Evolutionary conservation across 2,797 vertebrate genomes (phyloP).

Genomic region (Linurgus olivaceus): DNA sequence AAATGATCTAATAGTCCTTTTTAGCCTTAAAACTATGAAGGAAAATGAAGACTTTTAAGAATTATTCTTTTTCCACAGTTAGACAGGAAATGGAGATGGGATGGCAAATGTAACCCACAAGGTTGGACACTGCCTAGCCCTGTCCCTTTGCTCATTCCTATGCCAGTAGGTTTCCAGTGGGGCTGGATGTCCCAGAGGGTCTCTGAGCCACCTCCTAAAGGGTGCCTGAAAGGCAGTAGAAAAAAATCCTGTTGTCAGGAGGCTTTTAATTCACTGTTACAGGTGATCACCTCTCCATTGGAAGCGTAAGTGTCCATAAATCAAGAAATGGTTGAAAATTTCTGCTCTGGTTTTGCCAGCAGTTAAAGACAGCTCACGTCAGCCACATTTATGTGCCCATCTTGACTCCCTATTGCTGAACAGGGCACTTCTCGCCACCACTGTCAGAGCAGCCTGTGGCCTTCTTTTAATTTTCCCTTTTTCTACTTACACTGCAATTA

Average conservation of each 20-base stretch:
- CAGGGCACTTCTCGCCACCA: not conserved
- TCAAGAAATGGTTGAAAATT: conserved; percentile 12
- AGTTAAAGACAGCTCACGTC: not conserved
- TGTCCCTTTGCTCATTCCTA: not conserved
- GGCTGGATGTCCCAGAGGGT: not conserved
- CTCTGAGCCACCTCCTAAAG: not conserved
- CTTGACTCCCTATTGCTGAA: not conserved
- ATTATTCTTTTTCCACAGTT: not conserved
- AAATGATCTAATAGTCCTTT: conserved; percentile 24
- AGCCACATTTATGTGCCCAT: not conserved
- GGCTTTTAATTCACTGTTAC: conserved; percentile 23
- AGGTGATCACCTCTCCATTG: not conserved
- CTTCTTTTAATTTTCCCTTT: not conserved
- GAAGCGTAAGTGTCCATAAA: not conserved
- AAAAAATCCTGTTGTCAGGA: not conserved
- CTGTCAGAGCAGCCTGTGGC: not conserved
- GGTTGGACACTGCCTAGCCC: not conserved
- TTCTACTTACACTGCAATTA: not conserved
- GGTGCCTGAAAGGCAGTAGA: not conserved
- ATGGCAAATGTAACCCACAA: not conserved
- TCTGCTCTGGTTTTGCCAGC: not conserved
- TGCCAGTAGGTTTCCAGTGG: not conserved
- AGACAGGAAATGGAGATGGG: not conserved
- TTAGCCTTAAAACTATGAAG: conserved; percentile 28
- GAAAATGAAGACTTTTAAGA: conserved; percentile 29